Conservation (phyloP, 2,113 vertebrate genomes). For the Phalacrocorax aristotelis region DNA sequence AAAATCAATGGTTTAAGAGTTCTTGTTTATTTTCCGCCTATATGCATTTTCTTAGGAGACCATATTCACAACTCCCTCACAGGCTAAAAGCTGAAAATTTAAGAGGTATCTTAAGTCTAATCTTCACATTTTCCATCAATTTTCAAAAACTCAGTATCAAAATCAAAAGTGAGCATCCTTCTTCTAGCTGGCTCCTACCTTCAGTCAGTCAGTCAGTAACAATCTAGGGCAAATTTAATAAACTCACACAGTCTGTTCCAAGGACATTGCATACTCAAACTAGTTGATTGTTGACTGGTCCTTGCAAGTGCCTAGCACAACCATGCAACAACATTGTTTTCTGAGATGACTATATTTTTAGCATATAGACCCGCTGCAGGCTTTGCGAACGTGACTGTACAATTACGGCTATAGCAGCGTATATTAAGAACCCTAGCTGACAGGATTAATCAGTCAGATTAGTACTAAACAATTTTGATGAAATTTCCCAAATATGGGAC, state of each 20-base stretch:
- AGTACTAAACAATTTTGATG: not conserved
- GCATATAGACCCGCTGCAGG: not conserved
- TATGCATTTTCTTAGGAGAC: not conserved
- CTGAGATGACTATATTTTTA: not conserved
- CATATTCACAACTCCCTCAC: not conserved
- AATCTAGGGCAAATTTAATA: not conserved
- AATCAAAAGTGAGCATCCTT: not conserved
- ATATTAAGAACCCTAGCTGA: not conserved
- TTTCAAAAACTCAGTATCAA: not conserved
- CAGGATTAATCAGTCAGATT: not conserved
- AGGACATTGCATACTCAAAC: not conserved
- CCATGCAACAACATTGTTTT: fast-evolving
- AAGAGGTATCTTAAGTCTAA: not conserved
- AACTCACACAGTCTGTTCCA: not conserved
- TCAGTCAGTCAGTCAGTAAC: not conserved
- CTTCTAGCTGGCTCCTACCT: not conserved
- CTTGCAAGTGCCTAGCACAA: not conserved
- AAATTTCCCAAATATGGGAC: not conserved
- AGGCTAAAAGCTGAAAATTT: not conserved
- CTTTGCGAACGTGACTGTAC: not conserved
- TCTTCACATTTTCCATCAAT: not conserved
- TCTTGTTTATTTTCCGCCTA: not conserved
- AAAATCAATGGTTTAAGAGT: not conserved
- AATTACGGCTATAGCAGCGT: fast-evolving
- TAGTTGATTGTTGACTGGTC: not conserved